Evolutionary conservation across 2,888 invertebrate genomes (phyloP).

Genomic region (Sphaerophoria taeniata): DNA sequence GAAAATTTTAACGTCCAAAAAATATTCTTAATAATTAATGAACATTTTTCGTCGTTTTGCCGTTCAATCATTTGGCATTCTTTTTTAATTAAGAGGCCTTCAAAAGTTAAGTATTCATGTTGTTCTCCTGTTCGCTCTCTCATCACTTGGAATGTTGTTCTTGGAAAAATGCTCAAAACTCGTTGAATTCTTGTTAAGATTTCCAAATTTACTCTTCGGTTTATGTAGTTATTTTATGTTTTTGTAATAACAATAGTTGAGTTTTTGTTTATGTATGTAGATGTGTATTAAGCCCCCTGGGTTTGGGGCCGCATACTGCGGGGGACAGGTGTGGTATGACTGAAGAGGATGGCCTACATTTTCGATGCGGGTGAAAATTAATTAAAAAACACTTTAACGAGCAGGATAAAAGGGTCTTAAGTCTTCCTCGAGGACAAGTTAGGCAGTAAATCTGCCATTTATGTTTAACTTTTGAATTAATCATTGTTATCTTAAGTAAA

Average conservation of each 20-base stretch:
- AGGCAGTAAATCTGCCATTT: slow-evolving; percentile 64
- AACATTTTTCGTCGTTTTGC: slow-evolving; percentile 52
- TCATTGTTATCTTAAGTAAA: slow-evolving; percentile 63
- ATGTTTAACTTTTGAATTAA: slow-evolving; percentile 64
- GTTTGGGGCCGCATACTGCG: background rate
- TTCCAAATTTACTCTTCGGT: slow-evolving; percentile 25
- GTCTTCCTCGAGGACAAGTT: slow-evolving; percentile 52
- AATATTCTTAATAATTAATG: slow-evolving; percentile 70
- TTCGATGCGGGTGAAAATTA: slow-evolving; percentile 49
- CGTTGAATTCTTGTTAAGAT: slow-evolving; percentile 7
- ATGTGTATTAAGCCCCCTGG: background rate
- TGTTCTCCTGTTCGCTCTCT: slow-evolving; percentile 41
- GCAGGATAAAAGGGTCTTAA: slow-evolving; percentile 57
- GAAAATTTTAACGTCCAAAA: slow-evolving; percentile 41
- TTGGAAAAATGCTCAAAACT: slow-evolving; percentile 1
- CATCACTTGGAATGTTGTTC: background rate
- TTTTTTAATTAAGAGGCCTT: slow-evolving; percentile 73
- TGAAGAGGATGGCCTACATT: slow-evolving; percentile 11
- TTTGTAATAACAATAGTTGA: slow-evolving; percentile 20
- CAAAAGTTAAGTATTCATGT: slow-evolving; percentile 66
- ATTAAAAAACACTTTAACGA: slow-evolving; percentile 68
- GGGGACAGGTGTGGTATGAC: slow-evolving; percentile 40
- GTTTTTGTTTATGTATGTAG: background rate
- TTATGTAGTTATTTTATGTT: slow-evolving; percentile 32
- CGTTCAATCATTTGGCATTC: slow-evolving; percentile 65